Evolutionary conservation across 2,113 vertebrate species (phyloP).

Genomic region (Anser brachyrhynchus): DNA sequence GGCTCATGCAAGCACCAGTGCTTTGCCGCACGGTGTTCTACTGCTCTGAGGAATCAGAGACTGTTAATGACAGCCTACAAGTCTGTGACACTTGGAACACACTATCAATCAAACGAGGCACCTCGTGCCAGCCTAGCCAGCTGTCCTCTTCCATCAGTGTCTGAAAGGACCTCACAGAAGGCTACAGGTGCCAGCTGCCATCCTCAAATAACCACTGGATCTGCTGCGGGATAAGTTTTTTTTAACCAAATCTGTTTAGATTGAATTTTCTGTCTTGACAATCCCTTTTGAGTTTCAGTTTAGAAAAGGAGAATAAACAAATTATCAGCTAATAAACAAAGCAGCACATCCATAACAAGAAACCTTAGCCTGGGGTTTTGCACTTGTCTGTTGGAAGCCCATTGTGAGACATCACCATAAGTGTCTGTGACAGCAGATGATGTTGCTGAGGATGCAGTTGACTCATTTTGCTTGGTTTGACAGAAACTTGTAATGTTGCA

Average conservation of each 20-base stretch:
- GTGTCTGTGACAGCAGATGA: neutral
- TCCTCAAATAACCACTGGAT: conserved; percentile 70
- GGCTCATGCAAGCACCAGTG: accelerated
- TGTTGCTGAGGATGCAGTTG: neutral
- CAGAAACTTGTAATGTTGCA: neutral
- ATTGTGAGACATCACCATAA: neutral
- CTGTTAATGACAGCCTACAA: conserved; percentile 55
- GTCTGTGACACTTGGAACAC: conserved; percentile 62
- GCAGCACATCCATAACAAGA: neutral
- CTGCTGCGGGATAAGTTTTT: conserved; percentile 53
- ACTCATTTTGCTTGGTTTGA: neutral
- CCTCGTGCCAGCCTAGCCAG: conserved; percentile 81
- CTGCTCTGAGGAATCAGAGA: neutral
- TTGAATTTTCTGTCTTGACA: conserved; percentile 53
- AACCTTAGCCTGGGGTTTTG: neutral
- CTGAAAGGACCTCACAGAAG: conserved; percentile 53
- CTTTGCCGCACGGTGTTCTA: neutral
- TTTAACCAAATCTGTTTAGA: conserved; percentile 28
- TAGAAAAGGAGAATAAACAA: conserved; percentile 68
- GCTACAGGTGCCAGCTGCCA: conserved; percentile 77
- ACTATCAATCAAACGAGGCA: conserved; percentile 80
- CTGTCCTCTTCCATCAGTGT: conserved; percentile 86
- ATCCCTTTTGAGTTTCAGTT: conserved; percentile 6
- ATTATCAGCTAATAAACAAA: conserved; percentile 58
- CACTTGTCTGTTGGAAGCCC: neutral